Conservation (phyloP, 2,888 invertebrate genomes). For the Lasioglossum figueresi region DNA sequence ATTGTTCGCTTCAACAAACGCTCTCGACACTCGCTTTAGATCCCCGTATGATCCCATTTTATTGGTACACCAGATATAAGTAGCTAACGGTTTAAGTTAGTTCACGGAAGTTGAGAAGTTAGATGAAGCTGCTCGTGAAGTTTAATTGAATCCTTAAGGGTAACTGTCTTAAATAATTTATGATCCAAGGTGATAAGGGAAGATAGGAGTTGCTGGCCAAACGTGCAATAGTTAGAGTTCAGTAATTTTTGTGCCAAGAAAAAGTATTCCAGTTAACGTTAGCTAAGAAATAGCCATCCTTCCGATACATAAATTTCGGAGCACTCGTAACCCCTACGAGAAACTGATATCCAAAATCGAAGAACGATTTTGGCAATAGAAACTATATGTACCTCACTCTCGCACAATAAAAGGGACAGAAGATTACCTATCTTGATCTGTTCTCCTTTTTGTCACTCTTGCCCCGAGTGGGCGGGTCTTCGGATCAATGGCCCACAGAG, state of each 20-base stretch:
- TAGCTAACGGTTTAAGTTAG: not conserved
- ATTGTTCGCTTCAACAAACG: not conserved
- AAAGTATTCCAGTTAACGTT: not conserved
- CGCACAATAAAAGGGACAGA: not conserved
- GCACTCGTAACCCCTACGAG: not conserved
- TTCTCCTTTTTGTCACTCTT: not conserved
- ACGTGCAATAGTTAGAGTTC: not conserved
- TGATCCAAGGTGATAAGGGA: not conserved
- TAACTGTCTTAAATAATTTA: not conserved
- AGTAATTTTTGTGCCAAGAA: not conserved
- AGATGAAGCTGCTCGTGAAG: not conserved
- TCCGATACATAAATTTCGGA: not conserved
- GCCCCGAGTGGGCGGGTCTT: not conserved
- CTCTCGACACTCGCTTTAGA: not conserved
- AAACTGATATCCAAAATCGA: not conserved
- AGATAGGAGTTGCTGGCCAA: not conserved
- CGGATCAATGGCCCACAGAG: not conserved
- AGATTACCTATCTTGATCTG: not conserved
- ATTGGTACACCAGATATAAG: constrained; percentile 5
- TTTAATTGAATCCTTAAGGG: constrained; percentile 2
- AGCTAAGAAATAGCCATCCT: not conserved
- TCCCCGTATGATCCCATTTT: not conserved
- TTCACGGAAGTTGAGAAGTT: not conserved
- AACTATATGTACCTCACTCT: not conserved
- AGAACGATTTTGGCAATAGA: not conserved